Evolutionary conservation across 2,888 invertebrate genomes (phyloP), one percentile per base, ranked within the genome.

Genomic region (Penaeus monodon): DNA sequence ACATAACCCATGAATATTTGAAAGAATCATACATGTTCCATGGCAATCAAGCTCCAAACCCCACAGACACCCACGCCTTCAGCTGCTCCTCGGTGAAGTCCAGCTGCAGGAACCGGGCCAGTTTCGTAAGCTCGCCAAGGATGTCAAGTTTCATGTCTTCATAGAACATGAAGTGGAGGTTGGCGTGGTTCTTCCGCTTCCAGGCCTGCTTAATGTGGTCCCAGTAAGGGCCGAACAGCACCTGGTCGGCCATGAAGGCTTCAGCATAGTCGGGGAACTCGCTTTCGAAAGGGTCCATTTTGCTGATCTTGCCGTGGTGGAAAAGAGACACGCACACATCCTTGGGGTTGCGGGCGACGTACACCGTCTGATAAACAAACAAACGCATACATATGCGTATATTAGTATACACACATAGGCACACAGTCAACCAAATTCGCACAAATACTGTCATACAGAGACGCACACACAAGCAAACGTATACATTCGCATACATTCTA

Each of bases 151-250:
- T 78, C 78, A 78, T 57, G 78, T 78, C 78, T 27, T 78, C 78
- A 29, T 78, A 78, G 17, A 78, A 78, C 78, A 78, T 78, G 63
- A 78, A 49, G 17, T 78, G 78, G n/a, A 78, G 78, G 63, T 78
- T 78, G n/a, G n/a, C 24, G 27, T 78, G 57, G 63, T 63, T 1
- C 27, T 27, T 49, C 27, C 6, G 24, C 63, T 8, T 14, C 78
- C 78, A 78, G 17, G 78, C 78, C 63, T 78, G 78, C 27, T 20
- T 7, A 7, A 78, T 1, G 63, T 78, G 78, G 17, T 78, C 29
- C 78, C 78, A 78, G 64, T 78, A 78, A 22, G 29, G 29, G 29
- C 78, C 78, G n/a, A 57, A 77, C 7, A 77, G 3, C 49, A 77
- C 22, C 38, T 44, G n/a, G 77, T 78, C 17, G 24, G 29, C 63